Conservation (phyloP, 1,140 invertebrate species). For the Rhagoletis pomonella region DNA sequence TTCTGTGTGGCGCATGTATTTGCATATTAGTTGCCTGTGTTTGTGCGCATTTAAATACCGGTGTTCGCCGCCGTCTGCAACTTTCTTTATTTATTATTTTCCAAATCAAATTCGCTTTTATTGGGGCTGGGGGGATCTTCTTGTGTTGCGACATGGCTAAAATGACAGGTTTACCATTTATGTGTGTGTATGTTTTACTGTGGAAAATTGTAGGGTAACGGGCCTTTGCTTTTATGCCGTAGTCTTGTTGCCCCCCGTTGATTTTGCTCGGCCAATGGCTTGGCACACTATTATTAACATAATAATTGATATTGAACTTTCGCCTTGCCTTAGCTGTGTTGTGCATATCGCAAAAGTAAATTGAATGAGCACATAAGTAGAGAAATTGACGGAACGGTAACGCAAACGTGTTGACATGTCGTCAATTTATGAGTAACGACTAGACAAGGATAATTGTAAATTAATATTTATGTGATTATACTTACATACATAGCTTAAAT, state of each 20-base stretch:
- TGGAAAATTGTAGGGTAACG: constrained; percentile 26
- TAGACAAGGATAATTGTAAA: constrained; percentile 1
- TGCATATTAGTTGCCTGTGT: not conserved
- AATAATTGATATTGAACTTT: constrained; percentile 42
- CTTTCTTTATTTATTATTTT: constrained; percentile 22
- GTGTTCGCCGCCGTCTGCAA: constrained; percentile 28
- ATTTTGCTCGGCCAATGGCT: not conserved
- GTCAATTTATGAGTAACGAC: not conserved
- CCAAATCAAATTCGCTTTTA: not conserved
- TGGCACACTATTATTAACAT: constrained; percentile 28
- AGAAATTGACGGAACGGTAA: not conserved
- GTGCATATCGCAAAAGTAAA: too few relatives aligned
- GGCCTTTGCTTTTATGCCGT: not conserved
- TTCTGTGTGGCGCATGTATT: not conserved
- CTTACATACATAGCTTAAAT: too few relatives aligned
- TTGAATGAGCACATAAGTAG: too few relatives aligned
- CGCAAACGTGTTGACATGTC: not conserved
- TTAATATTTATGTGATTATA: not conserved
- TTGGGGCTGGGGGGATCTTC: not conserved
- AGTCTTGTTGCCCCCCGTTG: not conserved
- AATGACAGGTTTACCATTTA: constrained; percentile 39
- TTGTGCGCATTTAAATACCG: constrained; percentile 7
- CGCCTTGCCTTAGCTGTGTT: not conserved
- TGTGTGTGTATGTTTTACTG: not conserved
- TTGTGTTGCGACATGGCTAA: not conserved